phyloP scores from a whole-genome alignment of 2,797 vertebrate genomes.

The Anguilla anguilla region DNA sequence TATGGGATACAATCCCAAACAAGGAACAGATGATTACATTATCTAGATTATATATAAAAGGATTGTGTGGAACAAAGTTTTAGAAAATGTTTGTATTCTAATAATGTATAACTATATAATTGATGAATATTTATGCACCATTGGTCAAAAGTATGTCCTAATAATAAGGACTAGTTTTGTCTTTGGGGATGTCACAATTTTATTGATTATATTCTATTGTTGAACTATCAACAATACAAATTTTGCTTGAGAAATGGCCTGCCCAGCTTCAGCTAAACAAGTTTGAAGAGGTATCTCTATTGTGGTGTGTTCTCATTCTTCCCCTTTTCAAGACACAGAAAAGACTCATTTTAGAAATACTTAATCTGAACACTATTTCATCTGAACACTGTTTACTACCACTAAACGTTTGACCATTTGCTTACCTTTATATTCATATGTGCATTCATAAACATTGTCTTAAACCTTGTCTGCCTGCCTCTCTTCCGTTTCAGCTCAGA shows the following conservation, averaged over 20 bases:
- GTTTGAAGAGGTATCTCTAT: not conserved
- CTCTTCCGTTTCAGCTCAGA: not conserved
- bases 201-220: constrained; percentile 18
- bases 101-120: constrained; percentile 70
- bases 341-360: constrained; percentile 10
- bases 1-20: constrained; percentile 47
- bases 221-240: not conserved
- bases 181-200: not conserved
- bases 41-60: constrained; percentile 24
- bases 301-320: not conserved
- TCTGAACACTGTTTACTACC: not conserved
- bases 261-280: not conserved
- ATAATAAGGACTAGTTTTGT: constrained; percentile 3
- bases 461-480: constrained; percentile 11
- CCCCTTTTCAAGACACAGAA: not conserved
- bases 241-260: not conserved
- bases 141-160: constrained; percentile 57
- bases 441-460: not conserved
- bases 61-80: constrained; percentile 40
- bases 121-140: constrained; percentile 57
- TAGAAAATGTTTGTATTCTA: constrained; percentile 67
- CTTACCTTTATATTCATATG: constrained; percentile 7
- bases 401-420: not conserved
- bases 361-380: not conserved
- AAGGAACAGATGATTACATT: not conserved